phyloP scores from a whole-genome alignment of 2,888 invertebrate genomes.

The Andrena flavipes region DNA sequence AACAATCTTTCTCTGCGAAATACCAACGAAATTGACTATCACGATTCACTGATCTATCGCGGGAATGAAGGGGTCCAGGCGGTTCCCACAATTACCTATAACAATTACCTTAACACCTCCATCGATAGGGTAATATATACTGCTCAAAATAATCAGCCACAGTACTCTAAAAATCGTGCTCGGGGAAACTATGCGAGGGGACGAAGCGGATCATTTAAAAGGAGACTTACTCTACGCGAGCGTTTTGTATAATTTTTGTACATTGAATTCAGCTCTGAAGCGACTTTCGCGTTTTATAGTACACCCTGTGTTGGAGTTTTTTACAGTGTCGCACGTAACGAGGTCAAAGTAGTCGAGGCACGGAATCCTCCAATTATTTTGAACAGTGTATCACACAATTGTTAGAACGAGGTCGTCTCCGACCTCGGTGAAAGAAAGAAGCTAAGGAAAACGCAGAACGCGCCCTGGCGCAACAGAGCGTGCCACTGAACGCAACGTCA shows the following conservation, averaged over 20 bases:
- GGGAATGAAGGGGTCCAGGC: slow-evolving; percentile 24
- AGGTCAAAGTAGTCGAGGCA: not conserved
- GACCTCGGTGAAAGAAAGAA: too few relatives aligned
- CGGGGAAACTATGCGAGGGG: too few relatives aligned
- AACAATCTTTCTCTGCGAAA: slow-evolving; percentile 1
- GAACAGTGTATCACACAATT: slow-evolving; percentile 20
- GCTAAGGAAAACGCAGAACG: too few relatives aligned
- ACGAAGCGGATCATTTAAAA: too few relatives aligned
- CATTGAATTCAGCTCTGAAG: not conserved
- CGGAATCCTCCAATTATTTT: slow-evolving; percentile 1
- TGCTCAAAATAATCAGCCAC: slow-evolving; percentile 2
- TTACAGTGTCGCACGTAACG: not conserved
- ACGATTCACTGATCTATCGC: not conserved
- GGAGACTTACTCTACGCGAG: not conserved
- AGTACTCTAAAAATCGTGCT: not conserved
- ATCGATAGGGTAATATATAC: slow-evolving; percentile 18
- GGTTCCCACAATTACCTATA: slow-evolving; percentile 5
- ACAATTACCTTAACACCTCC: slow-evolving; percentile 22
- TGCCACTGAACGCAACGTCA: too few relatives aligned
- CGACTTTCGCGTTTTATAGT: not conserved
- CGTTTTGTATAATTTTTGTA: not conserved
- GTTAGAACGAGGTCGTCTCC: too few relatives aligned
- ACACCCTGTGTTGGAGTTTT: not conserved
- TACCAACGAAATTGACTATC: slow-evolving; percentile 25
- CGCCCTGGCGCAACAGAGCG: too few relatives aligned